Base-by-base conservation (phyloP, 2,888 invertebrate genomes). In the Ceriagrion tenellum region DNA sequence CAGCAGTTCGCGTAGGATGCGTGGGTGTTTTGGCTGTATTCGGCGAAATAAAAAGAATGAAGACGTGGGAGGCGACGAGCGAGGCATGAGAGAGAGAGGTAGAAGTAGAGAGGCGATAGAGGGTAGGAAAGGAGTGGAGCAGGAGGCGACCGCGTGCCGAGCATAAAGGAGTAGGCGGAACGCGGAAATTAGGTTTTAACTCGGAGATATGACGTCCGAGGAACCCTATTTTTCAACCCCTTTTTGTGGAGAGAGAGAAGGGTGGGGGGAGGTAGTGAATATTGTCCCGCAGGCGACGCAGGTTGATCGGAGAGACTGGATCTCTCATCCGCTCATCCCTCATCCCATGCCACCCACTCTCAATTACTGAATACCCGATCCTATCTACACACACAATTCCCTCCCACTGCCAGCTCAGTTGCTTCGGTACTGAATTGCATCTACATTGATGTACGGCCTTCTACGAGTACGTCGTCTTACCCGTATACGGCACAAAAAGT, bases 111-210 rank as follows among this genome's bases (percentile, higher is more conserved):
- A 30, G 74, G 30, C 1, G 16, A 2, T 59, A 59, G 20, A 20
- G 59, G 12, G 20, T 59, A 59, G 18, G 18, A 30, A 81, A 8
- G 35, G 81, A 35, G 81, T 35, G 35, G n/a, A 69, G n/a, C 3
- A 81, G 30, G 35, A 81, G 81, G n/a, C 13, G 30, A 3, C 30
- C n/a, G 13, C 81, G 81, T 81, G 35, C 30, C 35, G 81, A 23
- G 35, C 81, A 81, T 81, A 81, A 13, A 13, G 81, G 81, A 81
- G 16, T 13, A 59, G 59, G 59, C 3, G 81, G n/a, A 35, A 35
- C 81, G 35, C 35, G 81, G 30, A 81, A 81, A 81, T 81, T 81
- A 81, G 81, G 81, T 81, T 81, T 81, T 81, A 81, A 81, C 81
- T 81, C 30, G 35, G 81, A 81, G 18, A 81, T 35, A 81, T 81